These are phyloP conservation scores for Amphipoea lucens DNA, from an alignment of 2,888 invertebrate genomes.

Conservation along the genomic window DNA sequence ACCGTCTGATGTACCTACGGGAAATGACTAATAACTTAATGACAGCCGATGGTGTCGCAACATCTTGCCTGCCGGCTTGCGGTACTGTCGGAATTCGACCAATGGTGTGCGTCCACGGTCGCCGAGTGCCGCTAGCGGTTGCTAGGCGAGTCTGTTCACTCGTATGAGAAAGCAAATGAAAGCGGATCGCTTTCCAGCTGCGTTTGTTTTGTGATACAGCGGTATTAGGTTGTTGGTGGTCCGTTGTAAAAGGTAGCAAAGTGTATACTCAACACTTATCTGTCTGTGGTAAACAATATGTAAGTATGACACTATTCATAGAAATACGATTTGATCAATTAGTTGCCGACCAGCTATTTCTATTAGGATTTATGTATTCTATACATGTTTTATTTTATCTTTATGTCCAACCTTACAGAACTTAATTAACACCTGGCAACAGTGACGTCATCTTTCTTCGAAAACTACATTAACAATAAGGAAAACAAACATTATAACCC, in stretches of 20 bases:
- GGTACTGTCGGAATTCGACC: slow-evolving; percentile 61
- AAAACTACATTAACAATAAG: slow-evolving; percentile 27
- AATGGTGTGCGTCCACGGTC: slow-evolving; percentile 65
- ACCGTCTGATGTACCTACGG: slow-evolving; percentile 43
- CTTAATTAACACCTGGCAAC: slow-evolving; percentile 13
- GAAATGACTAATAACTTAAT: slow-evolving; percentile 66
- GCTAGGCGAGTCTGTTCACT: slow-evolving; percentile 72
- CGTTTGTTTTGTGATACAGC: slow-evolving; percentile 60
- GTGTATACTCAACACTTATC: slow-evolving; percentile 12
- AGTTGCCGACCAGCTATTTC: slow-evolving; percentile 15
- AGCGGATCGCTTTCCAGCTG: slow-evolving; percentile 82
- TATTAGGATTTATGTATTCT: slow-evolving; percentile 6
- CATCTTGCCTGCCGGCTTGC: slow-evolving; percentile 48
- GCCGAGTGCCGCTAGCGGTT: slow-evolving; percentile 56
- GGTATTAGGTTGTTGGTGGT: slow-evolving; percentile 35
- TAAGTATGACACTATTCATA: slow-evolving; percentile 6
- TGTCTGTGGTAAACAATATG: background rate
- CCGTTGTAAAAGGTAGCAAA: slow-evolving; percentile 39
- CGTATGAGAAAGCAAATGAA: slow-evolving; percentile 84
- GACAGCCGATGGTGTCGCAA: slow-evolving; percentile 54
- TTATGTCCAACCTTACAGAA: background rate
- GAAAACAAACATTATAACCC: slow-evolving; percentile 42
- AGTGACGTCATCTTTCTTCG: slow-evolving; percentile 39
- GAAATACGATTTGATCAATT: slow-evolving; percentile 32
- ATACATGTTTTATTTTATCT: slow-evolving; percentile 7